Conservation (phyloP, 1,140 invertebrate genomes). For the Agrilus planipennis region DNA sequence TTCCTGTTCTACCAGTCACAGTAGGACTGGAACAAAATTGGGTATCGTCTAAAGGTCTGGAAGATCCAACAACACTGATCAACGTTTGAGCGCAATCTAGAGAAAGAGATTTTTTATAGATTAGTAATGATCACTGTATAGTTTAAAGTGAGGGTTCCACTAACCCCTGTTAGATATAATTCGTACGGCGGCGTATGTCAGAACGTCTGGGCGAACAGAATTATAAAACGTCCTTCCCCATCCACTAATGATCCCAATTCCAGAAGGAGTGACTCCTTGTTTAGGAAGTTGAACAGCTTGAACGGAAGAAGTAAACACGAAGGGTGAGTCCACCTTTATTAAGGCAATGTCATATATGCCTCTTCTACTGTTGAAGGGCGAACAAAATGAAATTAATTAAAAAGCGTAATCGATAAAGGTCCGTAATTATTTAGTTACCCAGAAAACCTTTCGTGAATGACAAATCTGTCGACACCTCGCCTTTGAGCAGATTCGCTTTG, state of each 20-base stretch:
- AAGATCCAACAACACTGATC: too few species aligned
- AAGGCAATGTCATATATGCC: slow-evolving; percentile 51
- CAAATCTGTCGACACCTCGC: slow-evolving; percentile 27
- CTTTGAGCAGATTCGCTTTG: slow-evolving; percentile 32
- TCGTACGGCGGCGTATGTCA: too few species aligned
- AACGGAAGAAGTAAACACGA: slow-evolving; percentile 41
- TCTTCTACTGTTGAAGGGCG: slow-evolving; percentile 33
- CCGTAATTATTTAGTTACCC: slow-evolving; percentile 32
- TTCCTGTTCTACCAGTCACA: too few species aligned
- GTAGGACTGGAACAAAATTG: too few species aligned
- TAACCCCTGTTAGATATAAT: too few species aligned
- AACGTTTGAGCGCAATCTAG: too few species aligned
- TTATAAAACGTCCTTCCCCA: too few species aligned
- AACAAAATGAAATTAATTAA: background rate
- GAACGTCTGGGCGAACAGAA: too few species aligned
- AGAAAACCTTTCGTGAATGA: slow-evolving; percentile 38
- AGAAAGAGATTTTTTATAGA: too few species aligned
- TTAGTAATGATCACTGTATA: too few species aligned
- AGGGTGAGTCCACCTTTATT: slow-evolving; percentile 40
- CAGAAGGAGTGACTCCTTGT: slow-evolving; percentile 22
- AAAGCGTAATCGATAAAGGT: slow-evolving; percentile 1
- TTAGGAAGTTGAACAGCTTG: slow-evolving; percentile 38
- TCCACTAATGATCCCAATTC: slow-evolving; percentile 28
- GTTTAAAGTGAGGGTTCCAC: too few species aligned
- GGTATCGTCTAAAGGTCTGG: too few species aligned